Evolutionary conservation across 2,888 invertebrate genomes (phyloP), one percentile per base, ranked within the genome.

Genomic region (Conops quadrifasciatus): DNA sequence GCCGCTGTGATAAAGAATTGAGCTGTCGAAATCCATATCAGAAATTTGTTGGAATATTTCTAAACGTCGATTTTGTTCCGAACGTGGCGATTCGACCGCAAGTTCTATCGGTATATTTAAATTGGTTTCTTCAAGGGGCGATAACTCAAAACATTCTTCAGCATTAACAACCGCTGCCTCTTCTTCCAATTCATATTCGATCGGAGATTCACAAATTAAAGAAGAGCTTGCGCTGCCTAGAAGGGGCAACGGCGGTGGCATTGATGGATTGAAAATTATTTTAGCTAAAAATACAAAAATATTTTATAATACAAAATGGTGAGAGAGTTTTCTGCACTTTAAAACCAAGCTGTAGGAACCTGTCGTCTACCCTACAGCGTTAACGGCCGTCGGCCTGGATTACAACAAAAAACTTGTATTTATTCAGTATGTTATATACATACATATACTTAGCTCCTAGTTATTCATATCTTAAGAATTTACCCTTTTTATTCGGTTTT

Each of bases 71-170:
- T 79, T 83, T 73, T 85, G 83, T 71, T 85, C 81, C 0, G 79
- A 79, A 43, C 81, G 75, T 0, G 84, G 84, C 0, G 84, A 84
- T 56, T 85, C 84, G 0, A 84, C 81, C 0, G 83, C 83, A 67
- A 84, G 73, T 75, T 85, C 83, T 43, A 85, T 82, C 24, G 82
- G 81, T 19, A 89, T 83, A 77, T 88, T 88, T 2, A 81, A 77
- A 0, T 88, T 87, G 0, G 89, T 81, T 4, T 87, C 84, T 76
- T 88, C 88, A 13, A 90, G 87, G 0, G 91, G 89, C 2, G 92
- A 91, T 63, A 91, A 82, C 84, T 93, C 93, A 79, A 91, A 89
- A 74, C 93, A 93, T 83, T 94, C 94, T 80, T 93, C 93, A 0
- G 92, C 93, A 78, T 88, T 89, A 15, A 88, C 85, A 16, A 90